Base-by-base conservation (phyloP, 1,140 invertebrate species). In the Ladona fulva region DNA sequence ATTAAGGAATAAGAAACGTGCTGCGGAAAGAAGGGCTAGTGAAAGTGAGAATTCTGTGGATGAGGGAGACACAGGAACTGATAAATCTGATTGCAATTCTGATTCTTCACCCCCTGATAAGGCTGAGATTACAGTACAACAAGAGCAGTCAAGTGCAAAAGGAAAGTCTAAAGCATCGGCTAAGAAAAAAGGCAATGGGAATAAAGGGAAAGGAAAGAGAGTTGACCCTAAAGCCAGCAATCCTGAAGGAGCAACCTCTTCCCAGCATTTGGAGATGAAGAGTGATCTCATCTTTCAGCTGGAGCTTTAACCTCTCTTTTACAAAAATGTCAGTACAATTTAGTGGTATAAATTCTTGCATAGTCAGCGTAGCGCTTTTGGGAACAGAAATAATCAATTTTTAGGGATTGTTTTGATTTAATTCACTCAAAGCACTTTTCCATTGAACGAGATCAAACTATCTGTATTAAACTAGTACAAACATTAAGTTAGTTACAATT, bases 41-140 rank as follows among this genome's bases (percentile, higher is more conserved):
- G 93, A 94, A 84, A 94, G 93, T 81, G 92, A 94, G 83, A 90
- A 90, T 25, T 92, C 90, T 59, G 92, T 94, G 83, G 90, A 90
- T 77, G 89, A 91, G 81, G 87, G 74, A 74, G 78, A 80, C n/a
- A n/a, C n/a, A n/a, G n/a, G n/a, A 8, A 19, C 52, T 66, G 52
- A 66, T 16, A 66, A 66, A 22, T 5, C 12, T 6, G 52, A 66
- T 22, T 66, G 16, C n/a, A 22, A 19, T 16, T 66, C 52, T 19
- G 52, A 66, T 22, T 22, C n/a, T 16, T 66, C 52, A 6, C 52
- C 52, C 14, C 52, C 52, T 16, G 1, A 12, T 16, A 66, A 66
- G 52, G 14, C 3, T 3, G 52, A 66, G n/a, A 66, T 19, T 66
- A 22, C 1, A 66, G 5, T 12, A 22, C 52, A 16, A 66, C 1